Percentiles rank a stretch among this genome's conserved stretches.
phyloP scores from a whole-genome alignment of 2,888 invertebrate species.

The Papilio protenor region DNA sequence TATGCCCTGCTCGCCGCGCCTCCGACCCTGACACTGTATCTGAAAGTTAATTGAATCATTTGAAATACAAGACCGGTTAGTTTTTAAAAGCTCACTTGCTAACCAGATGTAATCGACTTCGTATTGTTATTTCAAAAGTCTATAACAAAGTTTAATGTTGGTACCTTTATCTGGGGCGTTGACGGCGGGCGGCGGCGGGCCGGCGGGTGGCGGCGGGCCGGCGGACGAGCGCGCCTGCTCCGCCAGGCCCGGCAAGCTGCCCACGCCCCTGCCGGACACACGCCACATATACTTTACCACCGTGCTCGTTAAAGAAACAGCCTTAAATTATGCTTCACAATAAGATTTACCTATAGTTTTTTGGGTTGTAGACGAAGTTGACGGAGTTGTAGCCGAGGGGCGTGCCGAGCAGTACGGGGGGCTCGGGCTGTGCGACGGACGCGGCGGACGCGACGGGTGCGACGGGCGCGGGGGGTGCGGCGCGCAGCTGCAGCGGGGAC shows the following conservation, averaged over 20 bases:
- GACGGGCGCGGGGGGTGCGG: conserved; percentile 49
- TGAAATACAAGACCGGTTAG: background rate
- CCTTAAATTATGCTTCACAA: background rate
- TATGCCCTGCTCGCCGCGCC: background rate
- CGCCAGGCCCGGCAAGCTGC: conserved; percentile 60
- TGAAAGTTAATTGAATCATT: background rate
- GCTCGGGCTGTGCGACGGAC: conserved; percentile 47
- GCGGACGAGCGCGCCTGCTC: background rate
- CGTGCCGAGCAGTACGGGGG: conserved; percentile 57
- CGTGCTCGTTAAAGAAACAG: background rate
- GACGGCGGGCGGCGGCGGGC: background rate
- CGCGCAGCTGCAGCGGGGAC: conserved; percentile 59
- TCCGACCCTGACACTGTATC: background rate
- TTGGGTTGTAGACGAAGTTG: conserved; percentile 64
- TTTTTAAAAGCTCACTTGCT: background rate
- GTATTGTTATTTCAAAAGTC: too few species aligned
- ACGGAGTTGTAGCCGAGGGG: conserved; percentile 59
- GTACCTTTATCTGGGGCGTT: background rate
- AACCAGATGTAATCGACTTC: too few species aligned
- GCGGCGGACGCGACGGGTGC: conserved; percentile 54
- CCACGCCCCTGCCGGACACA: conserved; percentile 63
- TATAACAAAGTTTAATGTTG: background rate
- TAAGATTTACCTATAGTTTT: conserved; percentile 35
- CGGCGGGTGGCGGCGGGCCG: background rate
- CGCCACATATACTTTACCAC: conserved; percentile 45